Percentiles rank a stretch among this genome's conserved stretches.
phyloP scores from a whole-genome alignment of 2,797 vertebrate species.

The Ctenopoma kingsleyae region DNA sequence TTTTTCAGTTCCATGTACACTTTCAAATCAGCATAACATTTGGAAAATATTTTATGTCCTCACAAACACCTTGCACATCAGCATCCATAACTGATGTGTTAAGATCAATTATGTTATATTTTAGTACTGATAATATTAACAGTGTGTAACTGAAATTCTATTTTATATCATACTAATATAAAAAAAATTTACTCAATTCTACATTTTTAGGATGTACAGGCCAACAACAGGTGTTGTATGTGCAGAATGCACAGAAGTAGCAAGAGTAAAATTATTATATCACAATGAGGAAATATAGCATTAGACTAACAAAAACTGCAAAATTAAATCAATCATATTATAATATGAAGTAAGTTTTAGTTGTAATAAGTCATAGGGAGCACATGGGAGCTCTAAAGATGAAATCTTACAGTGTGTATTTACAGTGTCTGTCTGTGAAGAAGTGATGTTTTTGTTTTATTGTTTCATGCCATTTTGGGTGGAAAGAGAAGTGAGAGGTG shows the following conservation, averaged over 20 bases:
- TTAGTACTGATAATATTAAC: neutral
- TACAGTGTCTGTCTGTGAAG: neutral
- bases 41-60: neutral
- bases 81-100: neutral
- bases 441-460: neutral
- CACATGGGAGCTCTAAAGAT: no score
- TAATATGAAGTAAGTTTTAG: no score
- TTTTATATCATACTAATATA: neutral
- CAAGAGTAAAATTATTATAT: neutral
- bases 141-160: slow-evolving; percentile 2
- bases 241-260: neutral
- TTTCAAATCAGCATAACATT: neutral
- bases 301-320: neutral
- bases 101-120: neutral
- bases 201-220: neutral
- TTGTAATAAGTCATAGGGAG: no score
- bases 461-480: neutral
- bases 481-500: neutral
- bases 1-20: neutral
- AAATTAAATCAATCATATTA: neutral
- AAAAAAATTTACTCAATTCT: no score
- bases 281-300: no score
- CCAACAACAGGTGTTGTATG: neutral
- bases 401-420: neutral
- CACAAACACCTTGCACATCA: no score